Conservation (phyloP, 2,113 vertebrate genomes). For the Cichladusa arquata region DNA sequence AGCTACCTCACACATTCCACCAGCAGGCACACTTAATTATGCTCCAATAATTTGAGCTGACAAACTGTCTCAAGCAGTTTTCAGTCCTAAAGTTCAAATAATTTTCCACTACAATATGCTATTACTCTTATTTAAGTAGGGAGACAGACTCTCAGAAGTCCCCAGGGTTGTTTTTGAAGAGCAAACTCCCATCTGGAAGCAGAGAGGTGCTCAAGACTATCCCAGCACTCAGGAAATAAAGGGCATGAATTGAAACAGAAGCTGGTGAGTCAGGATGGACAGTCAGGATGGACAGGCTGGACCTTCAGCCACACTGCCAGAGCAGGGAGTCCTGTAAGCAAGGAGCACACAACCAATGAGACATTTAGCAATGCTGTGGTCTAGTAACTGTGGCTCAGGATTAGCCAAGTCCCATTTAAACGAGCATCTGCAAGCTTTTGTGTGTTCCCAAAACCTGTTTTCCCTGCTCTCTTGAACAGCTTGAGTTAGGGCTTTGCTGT, state of each 20-base stretch:
- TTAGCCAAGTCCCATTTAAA: not conserved
- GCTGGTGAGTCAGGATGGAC: not conserved
- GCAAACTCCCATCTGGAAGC: not conserved
- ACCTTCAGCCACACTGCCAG: not conserved
- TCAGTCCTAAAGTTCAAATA: not conserved
- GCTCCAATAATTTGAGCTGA: not conserved
- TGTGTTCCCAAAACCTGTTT: not conserved
- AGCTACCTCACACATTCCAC: fast-evolving
- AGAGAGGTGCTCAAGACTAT: not conserved
- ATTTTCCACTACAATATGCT: not conserved
- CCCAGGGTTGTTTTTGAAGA: fast-evolving
- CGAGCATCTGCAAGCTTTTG: not conserved
- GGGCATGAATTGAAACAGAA: not conserved
- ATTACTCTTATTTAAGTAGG: not conserved
- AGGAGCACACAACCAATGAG: not conserved
- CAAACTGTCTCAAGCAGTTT: not conserved
- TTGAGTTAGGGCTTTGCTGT: not conserved
- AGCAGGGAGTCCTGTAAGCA: not conserved
- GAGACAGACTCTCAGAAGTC: not conserved
- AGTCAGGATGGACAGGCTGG: not conserved
- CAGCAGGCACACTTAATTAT: not conserved
- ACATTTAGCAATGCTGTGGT: not conserved
- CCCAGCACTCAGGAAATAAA: not conserved
- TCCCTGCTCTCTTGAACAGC: not conserved
- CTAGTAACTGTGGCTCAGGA: not conserved